These are phyloP conservation scores for Nyctibius bracteatus DNA, from an alignment of 2,113 vertebrate genomes.

Conservation along the genomic window DNA sequence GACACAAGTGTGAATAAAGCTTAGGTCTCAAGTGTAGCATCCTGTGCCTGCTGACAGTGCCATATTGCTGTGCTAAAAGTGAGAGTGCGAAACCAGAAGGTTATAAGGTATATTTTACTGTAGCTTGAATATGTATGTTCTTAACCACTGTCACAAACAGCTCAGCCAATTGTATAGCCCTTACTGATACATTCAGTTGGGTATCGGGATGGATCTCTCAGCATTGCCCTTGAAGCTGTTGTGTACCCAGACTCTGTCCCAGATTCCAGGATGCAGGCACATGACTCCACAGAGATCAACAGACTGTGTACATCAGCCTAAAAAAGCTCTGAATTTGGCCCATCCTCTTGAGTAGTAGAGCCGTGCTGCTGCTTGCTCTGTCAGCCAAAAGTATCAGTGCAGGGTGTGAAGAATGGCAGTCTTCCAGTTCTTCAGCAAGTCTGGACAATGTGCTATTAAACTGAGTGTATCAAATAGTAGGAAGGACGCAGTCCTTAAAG, in stretches of 20 bases:
- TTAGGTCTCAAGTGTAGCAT: neutral
- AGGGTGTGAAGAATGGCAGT: neutral
- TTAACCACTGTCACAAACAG: neutral
- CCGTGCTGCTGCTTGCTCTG: neutral
- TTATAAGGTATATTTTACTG: neutral
- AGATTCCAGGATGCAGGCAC: neutral
- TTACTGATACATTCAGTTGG: neutral
- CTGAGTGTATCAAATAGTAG: neutral
- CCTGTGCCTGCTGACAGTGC: neutral
- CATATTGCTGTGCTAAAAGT: neutral
- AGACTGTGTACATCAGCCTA: neutral
- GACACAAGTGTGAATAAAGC: neutral
- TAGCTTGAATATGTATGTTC: neutral
- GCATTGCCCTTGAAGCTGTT: neutral
- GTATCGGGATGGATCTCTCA: neutral
- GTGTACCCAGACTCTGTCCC: neutral
- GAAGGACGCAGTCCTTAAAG: neutral
- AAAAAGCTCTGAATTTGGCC: neutral
- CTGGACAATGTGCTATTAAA: conserved; percentile 24
- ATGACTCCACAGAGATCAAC: neutral
- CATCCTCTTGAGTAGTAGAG: neutral
- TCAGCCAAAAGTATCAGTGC: neutral
- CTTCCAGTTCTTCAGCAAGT: neutral
- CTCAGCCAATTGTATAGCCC: no score
- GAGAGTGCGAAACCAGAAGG: neutral